Evolutionary conservation across 2,888 invertebrate species (phyloP), one percentile per base, ranked within the genome.

Genomic region (Noctua fimbriata): DNA sequence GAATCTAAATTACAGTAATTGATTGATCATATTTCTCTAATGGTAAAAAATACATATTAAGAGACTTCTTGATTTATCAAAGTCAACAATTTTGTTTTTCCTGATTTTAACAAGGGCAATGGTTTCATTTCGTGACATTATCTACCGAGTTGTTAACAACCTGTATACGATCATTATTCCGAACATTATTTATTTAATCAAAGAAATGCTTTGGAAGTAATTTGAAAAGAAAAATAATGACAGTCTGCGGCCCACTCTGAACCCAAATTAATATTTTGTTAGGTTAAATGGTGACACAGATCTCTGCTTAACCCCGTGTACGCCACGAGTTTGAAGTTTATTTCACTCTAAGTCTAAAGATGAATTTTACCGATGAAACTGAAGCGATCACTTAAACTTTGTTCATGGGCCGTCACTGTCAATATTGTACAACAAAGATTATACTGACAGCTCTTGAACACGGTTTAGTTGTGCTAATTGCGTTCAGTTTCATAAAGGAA

Each of bases 21-120:
- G 28, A 67, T 63, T 55, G 86, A 73, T 66, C 12, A 2, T 52
- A 49, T 70, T 58, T 28, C 2, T n/a, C 36, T n/a, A 36, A 63
- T 58, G 14, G n/a, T 49, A 67, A 52, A 47, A 63, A 18, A 32
- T 67, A 60, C 52, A 18, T 2, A 60, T 7, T 4, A n/a, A 49
- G 3, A 32, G 32, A 32, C 32, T 63, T 63, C 65, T 55, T 65
- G 16, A 32, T 32, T 32, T 32, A 63, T 28, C 9, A 14, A 58
- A 28, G 28, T 16, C 5, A 71, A 47, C 4, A 24, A 36, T 47
- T 67, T 79, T 28, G 18, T 67, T 80, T 84, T 63, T 6, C 6
- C 24, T 65, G 0, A 47, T 65, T 49, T 63, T 6, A 72, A 49
- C 28, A 47, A 79, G 81, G 85, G 14, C 36, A 47, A 63, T 18